Base-by-base conservation (phyloP, 2,888 invertebrate genomes). In the Amiota mariae region DNA sequence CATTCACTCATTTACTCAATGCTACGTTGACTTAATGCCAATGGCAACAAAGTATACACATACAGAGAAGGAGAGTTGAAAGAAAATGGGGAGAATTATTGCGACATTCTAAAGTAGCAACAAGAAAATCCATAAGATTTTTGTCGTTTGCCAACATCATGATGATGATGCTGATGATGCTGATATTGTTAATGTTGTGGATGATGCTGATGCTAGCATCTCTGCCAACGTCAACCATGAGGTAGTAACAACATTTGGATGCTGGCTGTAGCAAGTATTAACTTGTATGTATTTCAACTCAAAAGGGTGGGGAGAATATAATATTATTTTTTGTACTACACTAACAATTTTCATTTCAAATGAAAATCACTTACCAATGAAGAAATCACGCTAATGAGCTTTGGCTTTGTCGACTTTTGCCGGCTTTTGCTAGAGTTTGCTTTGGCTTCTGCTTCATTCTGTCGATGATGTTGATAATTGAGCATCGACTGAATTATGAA, bases 351-450 rank as follows among this genome's bases (percentile, higher is more conserved):
- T 15, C 24, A 66, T 18, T 49, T 49, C 18, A 15, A 63, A 66
- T 66, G 66, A 66, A 66, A 66, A 66, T 66, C 66, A 48, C 48
- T 66, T 66, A 66, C 18, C 49, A 66, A 66, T 66, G 48, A 66
- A 66, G 66, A 66, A 66, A 66, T 66, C 66, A 66, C 66, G 66
- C 66, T 66, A 66, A 66, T 66, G 66, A 66, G 66, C 66, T 66
- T 47, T 47, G 47, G n/a, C 66, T 48, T n/a, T 13, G 63, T 13
- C 11, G 24, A 61, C 13, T 61, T 61, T 46, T 46, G 36, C 36
- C 36, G 36, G 20, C 13, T 46, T 24, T 46, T 46, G 63, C n/a
- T n/a, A 12, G 59, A 1, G n/a, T 11, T 63, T n/a, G 63, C 24
- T 63, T 18, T 11, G 12, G 24, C 36, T 63, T 63, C n/a, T 46